Base-by-base conservation (phyloP, 1,140 invertebrate species). In the Drosophila neocordata region DNA sequence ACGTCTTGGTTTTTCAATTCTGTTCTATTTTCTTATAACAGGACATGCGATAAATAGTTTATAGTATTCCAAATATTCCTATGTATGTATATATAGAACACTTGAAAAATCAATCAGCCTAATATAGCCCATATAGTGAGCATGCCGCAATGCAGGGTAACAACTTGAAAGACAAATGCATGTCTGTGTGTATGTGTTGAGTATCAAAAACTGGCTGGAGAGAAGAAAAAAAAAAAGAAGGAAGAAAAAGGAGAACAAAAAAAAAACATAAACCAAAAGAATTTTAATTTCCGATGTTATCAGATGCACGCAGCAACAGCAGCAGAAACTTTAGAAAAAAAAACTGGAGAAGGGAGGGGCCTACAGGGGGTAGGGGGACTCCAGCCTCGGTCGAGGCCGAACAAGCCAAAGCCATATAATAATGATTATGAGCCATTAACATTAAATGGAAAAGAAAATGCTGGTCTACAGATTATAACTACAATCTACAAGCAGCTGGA, bases 371-470 rank as follows among this genome's bases (percentile, higher is more conserved):
- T 35, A 8, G 51, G 35, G 18, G 31, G 62, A 38, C 51, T 37
- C 65, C 64, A 38, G 48, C 20, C 70, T 64, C 79, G 80, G 73
- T 59, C 65, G 61, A 60, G 76, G 60, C 62, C 31, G 79, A 83
- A 81, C 81, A 76, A 80, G 81, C 83, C 83, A 87, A 87, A 79
- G 82, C 82, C 82, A 87, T 88, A 88, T 88, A 88, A 89, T 89
- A 89, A 89, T 89, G 85, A 89, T 89, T 89, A 89, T 89, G 84
- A 84, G 84, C 84, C 84, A 89, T 89, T 89, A 89, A 89, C 84
- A 89, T 89, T 89, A 89, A 89, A 89, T 89, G 84, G 84, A 89
- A 88, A 88, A 88, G 84, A 88, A 88, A 88, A 88, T 89, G 84
- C 79, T 88, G 83, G 83, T 88, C 83, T 88, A 79, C 79, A 88